These are phyloP conservation scores for Agapostemon virescens DNA, from an alignment of 2,888 invertebrate genomes.

Conservation along the genomic window DNA sequence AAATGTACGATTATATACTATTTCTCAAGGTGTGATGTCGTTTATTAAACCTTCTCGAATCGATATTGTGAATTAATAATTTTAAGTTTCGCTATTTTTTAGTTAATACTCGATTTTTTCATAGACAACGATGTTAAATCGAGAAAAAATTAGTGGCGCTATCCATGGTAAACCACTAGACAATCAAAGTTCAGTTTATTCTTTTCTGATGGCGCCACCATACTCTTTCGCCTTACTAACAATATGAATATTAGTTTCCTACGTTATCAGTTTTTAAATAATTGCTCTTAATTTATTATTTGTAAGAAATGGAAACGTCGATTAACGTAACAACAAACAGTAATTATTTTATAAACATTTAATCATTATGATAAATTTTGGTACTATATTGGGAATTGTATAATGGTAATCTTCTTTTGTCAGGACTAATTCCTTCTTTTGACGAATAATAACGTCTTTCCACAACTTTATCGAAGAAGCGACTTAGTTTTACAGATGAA, in stretches of 20 bases:
- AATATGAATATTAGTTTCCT: neutral
- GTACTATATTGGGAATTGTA: slow-evolving; percentile 82
- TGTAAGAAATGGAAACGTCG: neutral
- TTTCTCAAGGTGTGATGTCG: neutral
- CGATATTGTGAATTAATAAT: neutral
- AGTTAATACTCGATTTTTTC: neutral
- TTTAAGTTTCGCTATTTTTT: neutral
- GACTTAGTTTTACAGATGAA: slow-evolving; percentile 94
- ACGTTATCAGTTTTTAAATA: neutral
- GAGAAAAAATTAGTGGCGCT: neutral
- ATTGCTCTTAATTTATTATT: slow-evolving; percentile 4
- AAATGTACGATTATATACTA: neutral
- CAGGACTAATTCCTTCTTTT: slow-evolving; percentile 81
- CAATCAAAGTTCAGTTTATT: neutral
- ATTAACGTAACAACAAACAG: neutral
- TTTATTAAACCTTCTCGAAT: neutral
- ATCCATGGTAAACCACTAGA: neutral
- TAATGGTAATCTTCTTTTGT: slow-evolving; percentile 81
- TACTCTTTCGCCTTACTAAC: neutral
- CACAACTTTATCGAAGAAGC: slow-evolving; percentile 95
- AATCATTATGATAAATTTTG: slow-evolving; percentile 83
- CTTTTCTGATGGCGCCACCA: neutral
- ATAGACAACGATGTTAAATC: neutral
- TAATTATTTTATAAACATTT: slow-evolving; percentile 32
- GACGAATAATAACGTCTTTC: slow-evolving; percentile 83